These are phyloP conservation scores for Characodon lateralis DNA, from an alignment of 2,797 vertebrate genomes.

Conservation along the genomic window DNA sequence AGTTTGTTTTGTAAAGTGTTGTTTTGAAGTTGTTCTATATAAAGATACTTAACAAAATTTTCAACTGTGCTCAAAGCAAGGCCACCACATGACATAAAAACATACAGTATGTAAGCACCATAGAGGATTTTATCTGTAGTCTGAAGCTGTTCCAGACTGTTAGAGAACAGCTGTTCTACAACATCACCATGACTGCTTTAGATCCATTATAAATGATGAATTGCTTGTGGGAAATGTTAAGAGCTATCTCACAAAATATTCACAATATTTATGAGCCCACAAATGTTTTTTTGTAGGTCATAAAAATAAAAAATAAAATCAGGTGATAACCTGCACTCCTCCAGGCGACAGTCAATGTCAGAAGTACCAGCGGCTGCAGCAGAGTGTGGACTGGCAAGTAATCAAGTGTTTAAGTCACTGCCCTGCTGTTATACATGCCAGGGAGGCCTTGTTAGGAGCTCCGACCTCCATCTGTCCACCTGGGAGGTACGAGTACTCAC, in stretches of 20 bases:
- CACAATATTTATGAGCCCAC: constrained; percentile 43
- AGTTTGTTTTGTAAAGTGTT: not conserved
- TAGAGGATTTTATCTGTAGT: not conserved
- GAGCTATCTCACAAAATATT: constrained; percentile 47
- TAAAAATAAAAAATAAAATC: constrained; percentile 20
- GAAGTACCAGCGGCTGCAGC: constrained; percentile 34
- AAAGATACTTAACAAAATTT: not conserved
- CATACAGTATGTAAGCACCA: not conserved
- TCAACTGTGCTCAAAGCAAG: not conserved
- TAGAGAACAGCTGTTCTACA: not conserved
- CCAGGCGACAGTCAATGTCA: constrained; percentile 27
- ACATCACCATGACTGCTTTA: constrained; percentile 25
- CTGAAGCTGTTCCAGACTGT: constrained; percentile 1
- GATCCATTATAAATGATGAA: constrained; percentile 16
- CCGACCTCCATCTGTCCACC: constrained; percentile 68
- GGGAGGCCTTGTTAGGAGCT: constrained; percentile 57
- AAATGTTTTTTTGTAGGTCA: constrained; percentile 36
- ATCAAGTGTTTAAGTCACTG: constrained; percentile 62
- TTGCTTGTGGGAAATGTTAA: constrained; percentile 19
- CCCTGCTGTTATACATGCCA: constrained; percentile 45
- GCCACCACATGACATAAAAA: not conserved
- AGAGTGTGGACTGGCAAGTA: constrained; percentile 27
- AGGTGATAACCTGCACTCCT: constrained; percentile 33
- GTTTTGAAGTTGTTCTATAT: not conserved
- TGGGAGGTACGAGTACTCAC: constrained; percentile 32